phyloP scores from a whole-genome alignment of 2,888 invertebrate species.

The Rugalucina vietnamica region DNA sequence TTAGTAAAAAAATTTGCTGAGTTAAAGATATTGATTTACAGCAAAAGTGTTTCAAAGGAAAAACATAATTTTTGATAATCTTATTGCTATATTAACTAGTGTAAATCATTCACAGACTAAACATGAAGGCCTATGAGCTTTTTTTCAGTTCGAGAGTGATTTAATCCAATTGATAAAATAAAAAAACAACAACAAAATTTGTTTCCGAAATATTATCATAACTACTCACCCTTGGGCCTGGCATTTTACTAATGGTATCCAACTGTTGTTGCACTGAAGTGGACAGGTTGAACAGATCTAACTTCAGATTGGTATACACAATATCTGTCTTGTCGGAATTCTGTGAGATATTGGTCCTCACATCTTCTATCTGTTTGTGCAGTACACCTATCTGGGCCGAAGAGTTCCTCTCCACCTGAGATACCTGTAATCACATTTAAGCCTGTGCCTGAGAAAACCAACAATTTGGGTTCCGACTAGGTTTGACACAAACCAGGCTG shows the following conservation, averaged over 20 bases:
- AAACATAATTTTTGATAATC: too few species aligned
- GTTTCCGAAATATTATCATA: not conserved
- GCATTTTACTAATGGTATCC: constrained; percentile 53
- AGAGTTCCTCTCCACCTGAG: constrained; percentile 26
- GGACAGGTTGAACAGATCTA: constrained; percentile 40
- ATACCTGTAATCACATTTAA: not conserved
- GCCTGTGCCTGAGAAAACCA: too few species aligned
- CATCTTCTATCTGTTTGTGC: constrained; percentile 6
- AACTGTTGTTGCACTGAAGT: constrained; percentile 55
- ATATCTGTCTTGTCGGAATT: constrained; percentile 21
- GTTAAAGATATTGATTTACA: too few species aligned
- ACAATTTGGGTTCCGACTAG: too few species aligned
- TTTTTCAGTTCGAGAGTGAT: too few species aligned
- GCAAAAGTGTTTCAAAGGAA: too few species aligned
- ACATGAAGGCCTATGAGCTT: too few species aligned
- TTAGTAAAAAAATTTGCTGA: too few species aligned
- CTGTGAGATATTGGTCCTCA: constrained; percentile 12
- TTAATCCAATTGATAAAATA: not conserved
- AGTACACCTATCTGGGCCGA: constrained; percentile 29
- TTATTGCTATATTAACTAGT: too few species aligned
- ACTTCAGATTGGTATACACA: constrained; percentile 36
- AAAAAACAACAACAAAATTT: not conserved
- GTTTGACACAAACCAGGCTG: too few species aligned
- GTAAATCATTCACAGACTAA: too few species aligned
- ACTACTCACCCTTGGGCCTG: constrained; percentile 54